Percentiles rank a stretch among this genome's conserved stretches.
phyloP scores from a whole-genome alignment of 2,113 vertebrate genomes.

The Amblyopsis rosae region DNA sequence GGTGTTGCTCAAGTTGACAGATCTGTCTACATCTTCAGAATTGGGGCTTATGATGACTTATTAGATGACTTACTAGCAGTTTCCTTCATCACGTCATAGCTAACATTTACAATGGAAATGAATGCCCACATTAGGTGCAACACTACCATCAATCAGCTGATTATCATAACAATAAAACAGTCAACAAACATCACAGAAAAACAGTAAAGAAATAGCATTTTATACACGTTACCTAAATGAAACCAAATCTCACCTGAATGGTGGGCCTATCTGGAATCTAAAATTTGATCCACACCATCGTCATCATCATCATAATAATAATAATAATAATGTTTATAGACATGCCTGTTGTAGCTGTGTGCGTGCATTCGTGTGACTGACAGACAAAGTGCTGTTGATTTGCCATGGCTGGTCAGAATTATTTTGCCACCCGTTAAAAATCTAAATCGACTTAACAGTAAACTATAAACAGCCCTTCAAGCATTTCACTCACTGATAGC shows the following conservation, averaged over 20 bases:
- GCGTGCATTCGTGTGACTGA: too few species aligned
- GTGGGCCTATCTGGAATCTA: not conserved
- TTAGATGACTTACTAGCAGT: too few species aligned
- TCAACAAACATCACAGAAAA: not conserved
- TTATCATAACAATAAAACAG: not conserved
- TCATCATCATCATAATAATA: too few species aligned
- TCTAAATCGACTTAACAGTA: too few species aligned
- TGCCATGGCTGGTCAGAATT: too few species aligned
- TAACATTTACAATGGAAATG: constrained; percentile 21
- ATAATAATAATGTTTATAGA: too few species aligned
- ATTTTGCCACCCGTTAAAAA: too few species aligned
- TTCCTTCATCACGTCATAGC: constrained; percentile 18
- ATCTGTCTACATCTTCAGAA: constrained; percentile 40
- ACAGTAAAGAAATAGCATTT: not conserved
- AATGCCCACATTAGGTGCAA: constrained; percentile 39
- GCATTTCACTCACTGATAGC: too few species aligned
- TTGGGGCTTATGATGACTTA: constrained; percentile 47
- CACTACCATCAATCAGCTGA: constrained; percentile 4
- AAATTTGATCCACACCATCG: too few species aligned
- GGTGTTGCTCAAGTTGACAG: constrained; percentile 53
- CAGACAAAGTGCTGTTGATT: too few species aligned
- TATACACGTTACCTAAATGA: constrained; percentile 1
- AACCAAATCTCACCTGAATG: not conserved
- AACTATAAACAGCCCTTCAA: too few species aligned
- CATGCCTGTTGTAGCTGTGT: too few species aligned